Conservation (phyloP, 2,888 invertebrate species). For the Lymantria dispar region DNA sequence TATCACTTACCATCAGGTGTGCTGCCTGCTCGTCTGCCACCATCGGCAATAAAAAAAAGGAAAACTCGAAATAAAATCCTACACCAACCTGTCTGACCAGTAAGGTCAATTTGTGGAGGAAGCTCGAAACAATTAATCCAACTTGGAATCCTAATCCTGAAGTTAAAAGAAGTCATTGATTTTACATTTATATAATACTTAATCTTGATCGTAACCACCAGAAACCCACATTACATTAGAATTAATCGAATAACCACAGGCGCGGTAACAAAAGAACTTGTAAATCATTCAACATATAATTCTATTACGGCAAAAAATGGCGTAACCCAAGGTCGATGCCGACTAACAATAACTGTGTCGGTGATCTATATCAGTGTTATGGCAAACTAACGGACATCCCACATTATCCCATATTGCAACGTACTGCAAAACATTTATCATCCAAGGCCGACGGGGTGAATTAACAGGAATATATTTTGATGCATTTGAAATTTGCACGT, state of each 20-base stretch:
- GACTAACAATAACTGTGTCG: constrained; percentile 14
- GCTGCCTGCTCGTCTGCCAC: too few relatives aligned
- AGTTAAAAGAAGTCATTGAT: too few relatives aligned
- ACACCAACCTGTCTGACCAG: too few relatives aligned
- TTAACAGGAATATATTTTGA: constrained; percentile 27
- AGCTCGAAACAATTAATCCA: too few relatives aligned
- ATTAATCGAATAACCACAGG: neutral
- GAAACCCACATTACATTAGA: neutral
- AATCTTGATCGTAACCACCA: neutral
- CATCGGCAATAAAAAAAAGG: too few relatives aligned
- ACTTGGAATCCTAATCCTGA: too few relatives aligned
- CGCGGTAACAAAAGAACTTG: neutral
- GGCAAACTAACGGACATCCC: constrained; percentile 32
- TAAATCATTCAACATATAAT: neutral
- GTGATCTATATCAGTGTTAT: constrained; percentile 27
- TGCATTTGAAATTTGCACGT: neutral
- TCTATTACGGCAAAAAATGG: constrained; percentile 11
- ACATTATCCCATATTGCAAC: constrained; percentile 15
- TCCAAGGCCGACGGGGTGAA: constrained; percentile 22
- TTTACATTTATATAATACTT: neutral
- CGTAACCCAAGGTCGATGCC: constrained; percentile 18
- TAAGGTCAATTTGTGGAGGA: too few relatives aligned
- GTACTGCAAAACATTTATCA: constrained; percentile 10
- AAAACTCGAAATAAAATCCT: too few relatives aligned
- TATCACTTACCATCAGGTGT: too few relatives aligned